Conservation (phyloP, 2,888 invertebrate species). For the Himalopsyche japonica region DNA sequence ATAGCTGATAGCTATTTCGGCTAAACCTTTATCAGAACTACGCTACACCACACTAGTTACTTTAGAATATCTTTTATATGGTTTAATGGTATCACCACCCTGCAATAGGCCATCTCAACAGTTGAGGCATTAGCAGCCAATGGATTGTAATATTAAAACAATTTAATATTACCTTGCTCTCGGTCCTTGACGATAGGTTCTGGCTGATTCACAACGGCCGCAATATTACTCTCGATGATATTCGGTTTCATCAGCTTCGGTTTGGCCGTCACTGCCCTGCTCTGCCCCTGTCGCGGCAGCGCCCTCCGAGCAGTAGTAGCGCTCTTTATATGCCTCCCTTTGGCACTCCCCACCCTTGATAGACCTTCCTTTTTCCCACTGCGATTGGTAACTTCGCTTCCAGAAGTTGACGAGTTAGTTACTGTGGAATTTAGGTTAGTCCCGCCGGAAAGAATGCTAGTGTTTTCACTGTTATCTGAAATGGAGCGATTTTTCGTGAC, state of each 20-base stretch:
- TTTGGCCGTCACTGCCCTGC: constrained; percentile 68
- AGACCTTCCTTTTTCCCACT: constrained; percentile 52
- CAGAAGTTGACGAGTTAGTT: constrained; percentile 56
- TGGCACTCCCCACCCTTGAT: constrained; percentile 48
- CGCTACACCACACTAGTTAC: too few species aligned
- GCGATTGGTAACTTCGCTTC: constrained; percentile 55
- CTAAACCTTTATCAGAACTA: too few species aligned
- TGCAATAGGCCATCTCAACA: too few species aligned
- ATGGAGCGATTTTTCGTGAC: constrained; percentile 40
- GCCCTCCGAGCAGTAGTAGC: constrained; percentile 55
- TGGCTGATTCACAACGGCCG: constrained; percentile 49
- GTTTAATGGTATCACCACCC: too few species aligned
- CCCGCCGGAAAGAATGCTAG: constrained; percentile 54
- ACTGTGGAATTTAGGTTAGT: constrained; percentile 53
- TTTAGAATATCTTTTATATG: too few species aligned
- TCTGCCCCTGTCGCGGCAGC: constrained; percentile 57
- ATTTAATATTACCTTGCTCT: constrained; percentile 63
- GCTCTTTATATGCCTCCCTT: constrained; percentile 56
- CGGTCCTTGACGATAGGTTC: constrained; percentile 64
- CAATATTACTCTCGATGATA: constrained; percentile 53
- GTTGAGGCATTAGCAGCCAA: too few species aligned
- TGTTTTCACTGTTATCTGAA: constrained; percentile 53
- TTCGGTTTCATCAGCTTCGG: constrained; percentile 60
- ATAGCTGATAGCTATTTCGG: too few species aligned
- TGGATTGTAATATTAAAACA: too few species aligned